Base-by-base conservation (phyloP, 2,113 vertebrate genomes). In the Psophia crepitans region DNA sequence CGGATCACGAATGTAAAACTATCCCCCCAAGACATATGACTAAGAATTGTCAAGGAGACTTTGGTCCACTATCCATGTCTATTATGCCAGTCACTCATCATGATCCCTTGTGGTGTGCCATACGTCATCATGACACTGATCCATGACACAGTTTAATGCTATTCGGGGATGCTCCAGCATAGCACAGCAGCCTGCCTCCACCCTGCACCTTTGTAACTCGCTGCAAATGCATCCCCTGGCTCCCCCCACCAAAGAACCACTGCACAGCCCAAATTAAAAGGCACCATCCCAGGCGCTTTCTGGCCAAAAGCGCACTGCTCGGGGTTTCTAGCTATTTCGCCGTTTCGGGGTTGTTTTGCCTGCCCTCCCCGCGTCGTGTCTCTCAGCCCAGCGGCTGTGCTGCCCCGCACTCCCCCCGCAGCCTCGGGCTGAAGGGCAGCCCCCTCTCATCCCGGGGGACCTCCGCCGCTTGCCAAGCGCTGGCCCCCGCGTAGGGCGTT, bases 21-120 rank as follows among this genome's bases (percentile, higher is more conserved):
- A 85, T 91, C 66, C 75, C 83, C 75, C 11, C 66, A 90, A 94
- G 92, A 93, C 58, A 77, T 80, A 93, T 27, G 78, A 91, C 84
- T 85, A 93, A 90, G 84, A 93, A 94, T 83, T 90, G 82, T 83
- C 93, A 86, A 91, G 90, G 90, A 96, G 91, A 93, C 78, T 95
- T 96, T 93, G 93, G 96, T 96, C 93, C 92, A 90, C 92, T 95
- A 43, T 85, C 90, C 68, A 30, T 66, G 90, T 80, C 82, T 88
- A 80, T 92, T 80, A 86, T 77, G 75, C 90, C 88, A 81, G 68
- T 88, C 96, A 91, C 82, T 97, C 66, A 84, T 85, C 76, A 80
- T 28, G 70, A 80, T 96, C 78, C 71, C 90, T 77, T 77, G 75
- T 39, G 82, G 64, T 80, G 76, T 66, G 87, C 77, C 82, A 81